phyloP scores from a whole-genome alignment of 2,888 invertebrate species.

The Trichogramma dendrolimi region DNA sequence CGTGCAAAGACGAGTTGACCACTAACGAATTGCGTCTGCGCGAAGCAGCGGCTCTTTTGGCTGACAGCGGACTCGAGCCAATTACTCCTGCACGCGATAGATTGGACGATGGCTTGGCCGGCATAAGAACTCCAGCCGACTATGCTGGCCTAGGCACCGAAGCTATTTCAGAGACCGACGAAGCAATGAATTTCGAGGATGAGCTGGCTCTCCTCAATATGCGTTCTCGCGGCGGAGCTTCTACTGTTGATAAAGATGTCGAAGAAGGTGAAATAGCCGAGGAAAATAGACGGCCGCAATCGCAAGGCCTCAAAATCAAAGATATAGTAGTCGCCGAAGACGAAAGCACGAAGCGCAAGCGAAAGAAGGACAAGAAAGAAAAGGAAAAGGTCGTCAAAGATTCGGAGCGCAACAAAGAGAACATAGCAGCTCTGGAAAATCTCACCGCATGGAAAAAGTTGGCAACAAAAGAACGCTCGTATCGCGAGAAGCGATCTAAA shows the following conservation, averaged over 20 bases:
- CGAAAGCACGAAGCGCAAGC: conserved; percentile 14
- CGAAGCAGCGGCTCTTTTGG: conserved; percentile 23
- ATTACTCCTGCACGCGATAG: conserved; percentile 47
- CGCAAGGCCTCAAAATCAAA: conserved; percentile 43
- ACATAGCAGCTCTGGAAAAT: conserved; percentile 52
- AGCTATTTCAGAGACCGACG: conserved; percentile 52
- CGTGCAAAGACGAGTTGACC: conserved; percentile 45
- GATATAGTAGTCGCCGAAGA: conserved; percentile 38
- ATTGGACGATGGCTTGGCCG: conserved; percentile 42
- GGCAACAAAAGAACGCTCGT: conserved; percentile 70
- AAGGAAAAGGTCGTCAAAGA: conserved; percentile 54
- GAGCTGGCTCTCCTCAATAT: conserved; percentile 47
- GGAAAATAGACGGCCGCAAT: conserved; percentile 21
- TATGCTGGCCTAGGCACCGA: conserved; percentile 52
- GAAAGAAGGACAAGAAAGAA: conserved; percentile 57
- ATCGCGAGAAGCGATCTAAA: conserved; percentile 61
- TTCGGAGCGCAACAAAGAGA: conserved; percentile 55
- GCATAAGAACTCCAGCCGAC: conserved; percentile 50
- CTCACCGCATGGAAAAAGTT: conserved; percentile 68
- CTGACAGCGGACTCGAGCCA: conserved; percentile 47
- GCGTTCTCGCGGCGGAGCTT: conserved; percentile 44
- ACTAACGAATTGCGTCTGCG: conserved; percentile 29
- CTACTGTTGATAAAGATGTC: conserved; percentile 45
- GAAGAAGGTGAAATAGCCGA: conserved; percentile 48
- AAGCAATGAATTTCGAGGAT: conserved; percentile 49